Conservation (phyloP, 1,140 invertebrate species). For the Drosophila neocordata region DNA sequence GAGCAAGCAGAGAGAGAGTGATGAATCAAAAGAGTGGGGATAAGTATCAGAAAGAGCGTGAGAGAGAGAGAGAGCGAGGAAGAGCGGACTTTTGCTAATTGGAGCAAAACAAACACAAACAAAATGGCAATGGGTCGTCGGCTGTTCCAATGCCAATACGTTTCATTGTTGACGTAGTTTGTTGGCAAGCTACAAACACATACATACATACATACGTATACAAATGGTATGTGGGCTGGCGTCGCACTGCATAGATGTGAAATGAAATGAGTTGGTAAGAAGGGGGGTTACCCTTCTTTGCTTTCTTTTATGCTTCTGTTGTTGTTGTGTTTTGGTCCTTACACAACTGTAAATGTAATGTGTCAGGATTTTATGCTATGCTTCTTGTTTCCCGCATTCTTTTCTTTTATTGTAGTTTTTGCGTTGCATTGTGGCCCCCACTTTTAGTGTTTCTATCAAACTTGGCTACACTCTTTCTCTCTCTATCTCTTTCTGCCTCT, state of each 20-base stretch:
- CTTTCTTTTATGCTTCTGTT: conserved; percentile 27
- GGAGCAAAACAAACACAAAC: conserved; percentile 80
- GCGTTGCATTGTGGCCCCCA: conserved; percentile 16
- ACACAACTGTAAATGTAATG: conserved; percentile 33
- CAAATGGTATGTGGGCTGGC: not conserved
- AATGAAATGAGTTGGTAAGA: not conserved
- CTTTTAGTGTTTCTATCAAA: no score
- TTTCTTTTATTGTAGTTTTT: conserved; percentile 41
- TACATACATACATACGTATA: not conserved
- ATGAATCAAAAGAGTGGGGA: conserved; percentile 17
- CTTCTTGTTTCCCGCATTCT: not conserved
- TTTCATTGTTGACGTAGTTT: conserved; percentile 64
- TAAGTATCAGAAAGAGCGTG: not conserved
- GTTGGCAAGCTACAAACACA: conserved; percentile 20
- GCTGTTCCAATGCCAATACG: conserved; percentile 57
- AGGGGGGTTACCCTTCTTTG: not conserved
- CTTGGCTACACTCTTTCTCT: not conserved
- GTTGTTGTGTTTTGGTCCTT: conserved; percentile 30
- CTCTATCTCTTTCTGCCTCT: conserved; percentile 17
- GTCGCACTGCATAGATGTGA: not conserved
- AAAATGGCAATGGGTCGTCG: conserved; percentile 71
- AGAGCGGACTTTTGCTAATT: conserved; percentile 62
- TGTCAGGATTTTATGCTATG: conserved; percentile 25
- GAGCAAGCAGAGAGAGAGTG: not conserved
- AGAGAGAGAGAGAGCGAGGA: conserved; percentile 17